Conservation (phyloP, 64 coral and sea anemone genomes). For the Porites lutea region DNA sequence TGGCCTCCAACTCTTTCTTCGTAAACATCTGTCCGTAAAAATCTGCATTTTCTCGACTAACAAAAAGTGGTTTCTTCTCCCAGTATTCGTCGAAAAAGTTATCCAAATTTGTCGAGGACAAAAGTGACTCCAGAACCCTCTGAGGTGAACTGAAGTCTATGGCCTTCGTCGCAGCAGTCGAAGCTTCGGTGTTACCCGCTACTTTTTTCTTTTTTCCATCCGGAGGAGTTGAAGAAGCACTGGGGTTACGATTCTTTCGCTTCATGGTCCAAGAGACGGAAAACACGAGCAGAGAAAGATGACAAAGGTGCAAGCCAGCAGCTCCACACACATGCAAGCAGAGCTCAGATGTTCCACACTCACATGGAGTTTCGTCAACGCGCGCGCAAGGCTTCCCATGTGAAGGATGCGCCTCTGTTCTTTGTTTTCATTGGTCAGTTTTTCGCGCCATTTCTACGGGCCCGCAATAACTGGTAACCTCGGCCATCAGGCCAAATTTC, state of each 20-base stretch:
- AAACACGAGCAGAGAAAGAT: neutral
- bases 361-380: conserved; percentile 11
- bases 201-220: conserved; percentile 70
- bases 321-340: neutral
- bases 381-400: neutral
- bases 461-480: neutral
- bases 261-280: conserved; percentile 31
- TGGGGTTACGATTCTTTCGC: conserved; percentile 49
- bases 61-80: conserved; percentile 83
- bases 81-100: conserved; percentile 77
- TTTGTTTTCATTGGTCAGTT: conserved; percentile 29
- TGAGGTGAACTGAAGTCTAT: conserved; percentile 70
- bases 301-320: neutral
- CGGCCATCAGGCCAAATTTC: too few relatives aligned
- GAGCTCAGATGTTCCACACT: neutral
- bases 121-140: conserved; percentile 58
- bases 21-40: conserved; percentile 78
- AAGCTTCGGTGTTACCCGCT: conserved; percentile 35
- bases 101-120: conserved; percentile 52
- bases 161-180: neutral
- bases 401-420: neutral
- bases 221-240: conserved; percentile 7
- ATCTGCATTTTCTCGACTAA: conserved; percentile 69
- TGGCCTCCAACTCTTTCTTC: conserved; percentile 64
- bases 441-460: conserved; percentile 1